Base-by-base conservation (phyloP, 2,113 vertebrate species). In the Gallinago jamesoni region DNA sequence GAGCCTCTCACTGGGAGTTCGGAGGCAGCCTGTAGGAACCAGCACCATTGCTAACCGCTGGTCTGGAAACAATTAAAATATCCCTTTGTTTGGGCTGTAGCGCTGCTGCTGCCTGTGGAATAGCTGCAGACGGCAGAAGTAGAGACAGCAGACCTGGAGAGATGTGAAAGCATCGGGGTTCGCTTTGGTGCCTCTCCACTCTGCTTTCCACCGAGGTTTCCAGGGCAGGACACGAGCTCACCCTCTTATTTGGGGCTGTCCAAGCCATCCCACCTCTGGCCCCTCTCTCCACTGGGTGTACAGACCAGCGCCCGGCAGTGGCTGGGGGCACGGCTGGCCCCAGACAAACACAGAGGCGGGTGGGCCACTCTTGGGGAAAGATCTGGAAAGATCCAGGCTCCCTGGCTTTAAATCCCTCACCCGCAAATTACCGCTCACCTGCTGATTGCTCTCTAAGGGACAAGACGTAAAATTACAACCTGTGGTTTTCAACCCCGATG, bases 381-480 rank as follows among this genome's bases (percentile, higher is more conserved):
- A 15, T 43, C 21, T 55, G 62, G 13, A 43, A 43, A 43, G 41
- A 43, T 43, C 41, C 41, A 43, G 41, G 41, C 41, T 43, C 77
- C 48, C 66, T 45, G 59, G 35, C 73, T 87, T 69, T 11, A 53
- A 92, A 73, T 95, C 92, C 92, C 0, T 55, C 27, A 57, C 96
- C 96, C 86, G 52, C 60, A 55, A 60, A 76, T 95, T 94, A 57
- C 47, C 5, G 0, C 47, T 33, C 0, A 14, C 93, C 79, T 93
- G 79, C 86, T 59, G 76, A 94, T 96, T 85, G 89, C 80, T 96
- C 84, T 94, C 95, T 39, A 39, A 70, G 94, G 94, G 77, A 92
- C 91, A 84, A 78, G 96, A 96, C 78, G 70, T 91, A 86, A 66
- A 96, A 89, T 94, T 91, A 50, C 89, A 92, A 92, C 95, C 94